Evolutionary conservation across 2,113 vertebrate genomes (phyloP).

Genomic region (Grallaria varia): DNA sequence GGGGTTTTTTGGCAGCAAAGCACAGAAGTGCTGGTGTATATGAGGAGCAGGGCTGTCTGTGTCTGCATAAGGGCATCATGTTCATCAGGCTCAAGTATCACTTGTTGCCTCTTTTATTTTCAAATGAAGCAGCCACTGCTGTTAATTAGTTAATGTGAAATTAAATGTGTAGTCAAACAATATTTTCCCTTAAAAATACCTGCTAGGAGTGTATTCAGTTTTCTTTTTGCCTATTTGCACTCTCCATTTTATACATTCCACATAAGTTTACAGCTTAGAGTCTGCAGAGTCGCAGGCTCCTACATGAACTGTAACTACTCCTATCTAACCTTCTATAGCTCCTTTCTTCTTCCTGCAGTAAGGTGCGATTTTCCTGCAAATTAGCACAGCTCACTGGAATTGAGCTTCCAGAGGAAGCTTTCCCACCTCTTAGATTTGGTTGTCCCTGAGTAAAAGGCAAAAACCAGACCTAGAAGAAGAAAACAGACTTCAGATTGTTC

Average conservation of each 20-base stretch:
- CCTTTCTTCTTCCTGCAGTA: neutral
- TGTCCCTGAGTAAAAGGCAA: neutral
- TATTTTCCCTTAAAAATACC: neutral
- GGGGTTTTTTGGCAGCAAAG: neutral
- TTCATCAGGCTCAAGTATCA: neutral
- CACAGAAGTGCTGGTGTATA: neutral
- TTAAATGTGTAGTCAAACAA: neutral
- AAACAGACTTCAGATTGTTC: neutral
- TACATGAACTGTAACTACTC: neutral
- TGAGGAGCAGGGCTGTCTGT: neutral
- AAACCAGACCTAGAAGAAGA: neutral
- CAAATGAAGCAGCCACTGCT: neutral
- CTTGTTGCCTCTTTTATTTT: neutral
- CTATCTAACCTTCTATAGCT: neutral
- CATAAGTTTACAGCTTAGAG: neutral
- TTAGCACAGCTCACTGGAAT: neutral
- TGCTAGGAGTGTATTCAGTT: fast-evolving
- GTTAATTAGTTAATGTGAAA: neutral
- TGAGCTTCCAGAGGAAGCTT: neutral
- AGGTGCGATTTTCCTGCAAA: neutral
- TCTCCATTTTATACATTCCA: neutral
- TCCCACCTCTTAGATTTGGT: neutral
- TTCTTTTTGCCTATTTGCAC: neutral
- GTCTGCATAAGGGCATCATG: neutral
- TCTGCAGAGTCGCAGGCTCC: neutral